Evolutionary conservation across 1,140 invertebrate species (phyloP), one percentile per base, ranked within the genome.

Genomic region (Vollenhovia emeryi): DNA sequence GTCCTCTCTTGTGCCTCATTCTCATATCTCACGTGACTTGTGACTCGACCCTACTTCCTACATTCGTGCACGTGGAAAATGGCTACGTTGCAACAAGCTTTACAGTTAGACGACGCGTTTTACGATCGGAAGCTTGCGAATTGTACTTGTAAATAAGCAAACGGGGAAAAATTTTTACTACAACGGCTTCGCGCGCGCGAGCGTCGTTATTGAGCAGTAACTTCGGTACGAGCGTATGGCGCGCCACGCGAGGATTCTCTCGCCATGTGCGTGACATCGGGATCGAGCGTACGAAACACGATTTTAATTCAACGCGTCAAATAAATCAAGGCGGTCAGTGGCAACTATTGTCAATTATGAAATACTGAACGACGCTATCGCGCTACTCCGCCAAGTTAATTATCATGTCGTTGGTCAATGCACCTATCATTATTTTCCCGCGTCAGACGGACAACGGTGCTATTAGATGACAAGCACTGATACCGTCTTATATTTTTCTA

Each of bases 51-150:
- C 2, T 11, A 27, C 21, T 50, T 52, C 27, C 43, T 30, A 66
- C 60, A 52, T 69, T 55, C 45, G 78, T 40, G 80, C 30, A 48
- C 71, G 55, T 36, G 45, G 27, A 88, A 27, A 57, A 82, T 76
- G 43, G 30, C 33, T 75, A 87, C 45, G 86, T 71, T 82, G 74
- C 83, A 59, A 69, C 27, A 73, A 71, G 71, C 68, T 89, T 88
- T 88, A 88, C 87, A 82, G 74, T 90, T 87, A 83, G 55, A 79
- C 73, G 24, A 48, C 36, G 52, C 62, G 18, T 40, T 89, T 89
- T 68, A 86, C 78, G 88, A 84, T 84, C 69, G 69, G 71, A 83
- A 83, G 80, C 71, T 64, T n/a, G 48, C 45, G 40, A 62, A 84
- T 84, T 40, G 74, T 36, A 52, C 52, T 75, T 84, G 80, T 60